Conservation (phyloP, 2,797 vertebrate species). For the Okamejei kenojei region DNA sequence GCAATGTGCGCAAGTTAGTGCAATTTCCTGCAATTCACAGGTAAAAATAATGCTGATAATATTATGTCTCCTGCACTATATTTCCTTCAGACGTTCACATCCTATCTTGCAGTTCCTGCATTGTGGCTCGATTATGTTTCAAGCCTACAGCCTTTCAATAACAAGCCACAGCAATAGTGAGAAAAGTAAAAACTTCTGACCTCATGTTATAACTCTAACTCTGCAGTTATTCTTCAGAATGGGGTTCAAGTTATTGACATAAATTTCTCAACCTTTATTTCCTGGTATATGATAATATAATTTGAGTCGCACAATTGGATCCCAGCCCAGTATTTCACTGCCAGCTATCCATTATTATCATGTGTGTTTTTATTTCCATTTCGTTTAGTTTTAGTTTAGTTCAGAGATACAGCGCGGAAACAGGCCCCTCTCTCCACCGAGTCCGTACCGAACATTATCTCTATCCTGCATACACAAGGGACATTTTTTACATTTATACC, state of each 20-base stretch:
- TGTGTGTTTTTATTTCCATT: not conserved
- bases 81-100: not conserved
- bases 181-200: not conserved
- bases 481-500: no score
- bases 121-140: not conserved
- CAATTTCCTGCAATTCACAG: not conserved
- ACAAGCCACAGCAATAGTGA: not conserved
- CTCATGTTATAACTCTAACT: not conserved
- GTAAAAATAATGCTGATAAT: not conserved
- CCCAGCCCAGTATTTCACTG: not conserved
- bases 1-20: not conserved
- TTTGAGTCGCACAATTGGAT: not conserved
- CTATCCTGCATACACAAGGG: no score
- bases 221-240: not conserved
- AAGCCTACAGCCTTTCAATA: not conserved
- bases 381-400: not conserved
- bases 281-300: not conserved
- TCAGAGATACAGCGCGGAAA: no score
- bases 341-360: not conserved
- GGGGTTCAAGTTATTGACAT: not conserved
- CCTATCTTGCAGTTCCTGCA: not conserved
- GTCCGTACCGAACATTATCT: no score
- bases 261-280: not conserved
- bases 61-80: not conserved
- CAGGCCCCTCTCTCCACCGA: no score